A percentile compares a stretch with the other conserved stretches of the same genome.
These are phyloP conservation scores for Monochamus alternatus DNA, from an alignment of 2,888 invertebrate genomes.

Conservation along the genomic window DNA sequence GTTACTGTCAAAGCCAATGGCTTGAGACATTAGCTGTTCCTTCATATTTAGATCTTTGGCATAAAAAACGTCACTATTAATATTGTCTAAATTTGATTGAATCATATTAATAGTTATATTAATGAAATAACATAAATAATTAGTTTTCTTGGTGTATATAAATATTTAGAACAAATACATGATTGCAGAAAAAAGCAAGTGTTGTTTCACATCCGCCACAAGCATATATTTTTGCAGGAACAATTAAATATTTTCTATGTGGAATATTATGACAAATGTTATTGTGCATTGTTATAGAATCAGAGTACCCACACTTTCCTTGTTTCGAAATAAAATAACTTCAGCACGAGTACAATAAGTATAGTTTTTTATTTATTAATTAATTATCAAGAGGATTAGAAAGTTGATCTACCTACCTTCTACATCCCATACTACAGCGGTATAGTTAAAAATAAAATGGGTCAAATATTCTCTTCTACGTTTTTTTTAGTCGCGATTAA, in stretches of 20 bases:
- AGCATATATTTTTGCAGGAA: background rate
- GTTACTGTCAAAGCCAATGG: no score
- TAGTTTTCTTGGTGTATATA: no score
- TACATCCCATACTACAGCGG: no score
- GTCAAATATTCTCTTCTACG: no score
- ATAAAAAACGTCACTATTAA: no score
- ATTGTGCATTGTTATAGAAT: conserved; percentile 33
- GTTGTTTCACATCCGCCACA: background rate
- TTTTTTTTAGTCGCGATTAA: no score
- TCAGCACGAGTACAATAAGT: conserved; percentile 6
- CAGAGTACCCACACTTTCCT: conserved; percentile 36
- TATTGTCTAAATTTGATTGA: no score
- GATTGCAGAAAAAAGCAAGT: background rate
- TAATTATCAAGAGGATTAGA: conserved; percentile 18
- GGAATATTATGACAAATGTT: conserved; percentile 22
- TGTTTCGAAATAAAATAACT: conserved; percentile 34
- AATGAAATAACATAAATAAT: no score
- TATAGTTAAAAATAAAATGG: no score
- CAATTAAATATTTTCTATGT: conserved; percentile 18
- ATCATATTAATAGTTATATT: no score
- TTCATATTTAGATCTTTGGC: no score
- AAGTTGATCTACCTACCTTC: background rate
- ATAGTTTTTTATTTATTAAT: conserved; percentile 8
- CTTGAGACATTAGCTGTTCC: no score
- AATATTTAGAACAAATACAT: background rate